Evolutionary conservation across 2,797 vertebrate genomes (phyloP).

Genomic region (Hypotaenidia philippensis): DNA sequence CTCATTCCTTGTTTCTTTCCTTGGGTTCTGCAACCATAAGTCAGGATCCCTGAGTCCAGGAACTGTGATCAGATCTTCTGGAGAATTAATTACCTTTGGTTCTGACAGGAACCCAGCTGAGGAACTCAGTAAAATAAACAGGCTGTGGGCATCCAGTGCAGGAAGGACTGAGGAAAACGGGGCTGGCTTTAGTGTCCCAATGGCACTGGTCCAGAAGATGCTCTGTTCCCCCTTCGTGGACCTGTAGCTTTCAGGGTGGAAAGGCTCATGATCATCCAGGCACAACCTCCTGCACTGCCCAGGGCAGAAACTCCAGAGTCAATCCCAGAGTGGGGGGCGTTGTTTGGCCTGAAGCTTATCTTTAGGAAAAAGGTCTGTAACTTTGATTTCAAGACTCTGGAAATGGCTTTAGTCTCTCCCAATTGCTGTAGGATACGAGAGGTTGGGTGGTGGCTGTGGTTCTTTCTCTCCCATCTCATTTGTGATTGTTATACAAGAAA

Average conservation of each 20-base stretch:
- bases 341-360: not conserved
- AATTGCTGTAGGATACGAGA: not conserved
- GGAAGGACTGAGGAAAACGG: not conserved
- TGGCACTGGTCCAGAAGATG: not conserved
- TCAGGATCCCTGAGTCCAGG: not conserved
- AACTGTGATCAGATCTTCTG: not conserved
- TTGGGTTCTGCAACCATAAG: not conserved
- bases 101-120: conserved; percentile 6
- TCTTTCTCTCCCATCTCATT: not conserved
- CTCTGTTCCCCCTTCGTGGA: not conserved
- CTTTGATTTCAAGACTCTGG: not conserved
- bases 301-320: not conserved
- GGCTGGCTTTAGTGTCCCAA: not conserved
- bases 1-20: not conserved
- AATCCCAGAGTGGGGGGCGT: not conserved
- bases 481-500: not conserved
- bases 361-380: not conserved
- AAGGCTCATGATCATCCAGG: not conserved
- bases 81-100: not conserved
- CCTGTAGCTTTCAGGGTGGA: not conserved
- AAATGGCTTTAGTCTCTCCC: not conserved
- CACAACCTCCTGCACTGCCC: not conserved
- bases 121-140: not conserved
- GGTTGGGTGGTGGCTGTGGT: not conserved
- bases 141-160: not conserved